These are phyloP conservation scores for Phrynocephalus vlangalii DNA, from an alignment of 2,797 vertebrate genomes.

Conservation along the genomic window DNA sequence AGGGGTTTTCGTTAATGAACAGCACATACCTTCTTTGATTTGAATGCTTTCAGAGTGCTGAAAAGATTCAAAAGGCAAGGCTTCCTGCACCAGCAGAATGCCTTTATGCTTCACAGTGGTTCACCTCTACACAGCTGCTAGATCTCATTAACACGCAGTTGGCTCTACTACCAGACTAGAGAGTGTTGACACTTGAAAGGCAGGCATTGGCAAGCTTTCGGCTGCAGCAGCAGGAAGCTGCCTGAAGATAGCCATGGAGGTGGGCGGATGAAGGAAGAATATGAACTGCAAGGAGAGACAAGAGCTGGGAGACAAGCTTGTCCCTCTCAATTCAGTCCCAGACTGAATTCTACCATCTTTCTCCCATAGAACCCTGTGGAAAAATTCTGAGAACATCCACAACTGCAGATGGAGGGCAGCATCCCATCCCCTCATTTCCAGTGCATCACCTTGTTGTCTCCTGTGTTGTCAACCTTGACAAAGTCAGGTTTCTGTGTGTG, in stretches of 20 bases:
- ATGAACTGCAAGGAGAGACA: background rate
- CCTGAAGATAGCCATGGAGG: conserved; percentile 80
- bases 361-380: background rate
- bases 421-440: background rate
- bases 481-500: too few relatives aligned
- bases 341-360: background rate
- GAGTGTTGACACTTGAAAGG: conserved; percentile 86
- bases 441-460: background rate
- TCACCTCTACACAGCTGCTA: conserved; percentile 85
- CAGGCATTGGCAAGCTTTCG: conserved; percentile 84
- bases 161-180: conserved; percentile 79
- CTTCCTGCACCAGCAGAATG: conserved; percentile 84
- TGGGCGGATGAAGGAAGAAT: conserved; percentile 18
- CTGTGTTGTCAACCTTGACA: too few relatives aligned
- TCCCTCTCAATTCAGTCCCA: background rate
- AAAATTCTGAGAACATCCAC: background rate
- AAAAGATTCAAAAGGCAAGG: conserved; percentile 83
- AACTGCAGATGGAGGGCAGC: background rate
- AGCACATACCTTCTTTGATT: conserved; percentile 83
- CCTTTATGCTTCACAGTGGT: conserved; percentile 83
- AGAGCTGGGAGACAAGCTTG: background rate
- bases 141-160: conserved; percentile 86
- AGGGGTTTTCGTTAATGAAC: conserved; percentile 81
- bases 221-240: conserved; percentile 85
- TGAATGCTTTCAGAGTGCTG: conserved; percentile 81